phyloP scores from a whole-genome alignment of 2,888 invertebrate genomes.

The Hirtodrosophila histrioides region DNA sequence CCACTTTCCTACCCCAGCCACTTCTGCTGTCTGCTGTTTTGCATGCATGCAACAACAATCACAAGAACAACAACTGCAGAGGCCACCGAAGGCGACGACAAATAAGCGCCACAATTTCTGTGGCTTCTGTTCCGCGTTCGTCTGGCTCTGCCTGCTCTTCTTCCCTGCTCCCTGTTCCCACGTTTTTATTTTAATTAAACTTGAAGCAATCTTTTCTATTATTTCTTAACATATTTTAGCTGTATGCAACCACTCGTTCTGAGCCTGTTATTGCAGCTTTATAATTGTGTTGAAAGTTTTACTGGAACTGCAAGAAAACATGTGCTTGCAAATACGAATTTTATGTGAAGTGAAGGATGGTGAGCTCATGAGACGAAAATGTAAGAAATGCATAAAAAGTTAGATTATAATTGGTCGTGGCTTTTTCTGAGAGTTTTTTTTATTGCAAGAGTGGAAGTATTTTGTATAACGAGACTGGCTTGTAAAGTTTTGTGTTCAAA shows the following conservation, averaged over 20 bases:
- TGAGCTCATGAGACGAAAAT: too few relatives aligned
- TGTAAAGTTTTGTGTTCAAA: too few relatives aligned
- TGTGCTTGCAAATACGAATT: conserved; percentile 48
- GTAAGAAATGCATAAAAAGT: too few relatives aligned
- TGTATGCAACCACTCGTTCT: too few relatives aligned
- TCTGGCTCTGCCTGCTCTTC: conserved; percentile 24
- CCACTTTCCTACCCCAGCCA: background rate
- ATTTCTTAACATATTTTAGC: conserved; percentile 30
- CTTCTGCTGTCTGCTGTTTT: conserved; percentile 28
- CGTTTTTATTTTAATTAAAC: conserved; percentile 71
- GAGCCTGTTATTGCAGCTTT: conserved; percentile 17
- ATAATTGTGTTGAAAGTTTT: conserved; percentile 65
- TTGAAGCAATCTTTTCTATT: conserved; percentile 41
- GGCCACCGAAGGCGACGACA: conserved; percentile 51
- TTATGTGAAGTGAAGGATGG: conserved; percentile 2
- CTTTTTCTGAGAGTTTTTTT: too few relatives aligned
- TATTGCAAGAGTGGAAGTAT: too few relatives aligned
- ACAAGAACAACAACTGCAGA: conserved; percentile 23
- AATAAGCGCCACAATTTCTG: conserved; percentile 61
- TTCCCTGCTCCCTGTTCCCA: conserved; percentile 5
- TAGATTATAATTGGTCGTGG: too few relatives aligned
- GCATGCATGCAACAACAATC: conserved; percentile 47
- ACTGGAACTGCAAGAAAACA: conserved; percentile 51
- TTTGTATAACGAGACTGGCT: too few relatives aligned
- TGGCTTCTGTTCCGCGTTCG: conserved; percentile 41